Conservation (phyloP, 2,797 vertebrate species). For the Pseudochaenichthys georgianus region DNA sequence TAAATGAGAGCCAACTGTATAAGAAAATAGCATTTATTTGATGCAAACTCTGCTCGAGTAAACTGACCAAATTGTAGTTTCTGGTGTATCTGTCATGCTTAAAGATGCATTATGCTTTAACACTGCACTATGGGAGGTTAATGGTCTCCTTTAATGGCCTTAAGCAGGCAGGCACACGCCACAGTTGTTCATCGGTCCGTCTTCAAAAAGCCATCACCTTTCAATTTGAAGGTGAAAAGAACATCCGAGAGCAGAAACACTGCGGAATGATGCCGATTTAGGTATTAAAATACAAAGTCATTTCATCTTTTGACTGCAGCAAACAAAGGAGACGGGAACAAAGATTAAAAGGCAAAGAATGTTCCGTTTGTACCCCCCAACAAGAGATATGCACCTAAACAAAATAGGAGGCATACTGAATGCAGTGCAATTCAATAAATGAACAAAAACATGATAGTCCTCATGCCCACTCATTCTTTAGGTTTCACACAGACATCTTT, state of each 20-base stretch:
- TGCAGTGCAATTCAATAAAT: slow-evolving; percentile 17
- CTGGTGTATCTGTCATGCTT: slow-evolving; percentile 26
- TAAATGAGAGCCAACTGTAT: slow-evolving; percentile 14
- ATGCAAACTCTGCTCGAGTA: slow-evolving; percentile 43
- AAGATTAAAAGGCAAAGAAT: slow-evolving; percentile 15
- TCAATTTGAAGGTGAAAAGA: slow-evolving; percentile 10
- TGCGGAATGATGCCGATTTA: slow-evolving; percentile 7
- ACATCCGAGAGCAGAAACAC: slow-evolving; percentile 4
- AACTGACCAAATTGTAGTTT: slow-evolving; percentile 37
- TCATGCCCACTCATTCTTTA: slow-evolving; percentile 7
- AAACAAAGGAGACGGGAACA: neutral
- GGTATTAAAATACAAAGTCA: slow-evolving; percentile 8
- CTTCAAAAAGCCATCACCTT: slow-evolving; percentile 17
- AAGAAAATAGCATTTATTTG: slow-evolving; percentile 80
- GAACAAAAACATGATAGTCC: slow-evolving; percentile 4
- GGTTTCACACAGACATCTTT: slow-evolving; percentile 5
- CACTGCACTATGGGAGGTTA: slow-evolving; percentile 12
- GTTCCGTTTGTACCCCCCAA: slow-evolving; percentile 19
- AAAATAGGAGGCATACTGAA: slow-evolving; percentile 15
- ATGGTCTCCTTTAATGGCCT: slow-evolving; percentile 8
- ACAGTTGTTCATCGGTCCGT: neutral
- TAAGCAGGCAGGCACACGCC: neutral
- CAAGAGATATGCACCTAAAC: slow-evolving; percentile 8
- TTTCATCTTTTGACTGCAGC: neutral
- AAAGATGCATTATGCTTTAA: slow-evolving; percentile 35